Evolutionary conservation across 2,888 invertebrate species (phyloP).

Genomic region (Leucoma salicis): DNA sequence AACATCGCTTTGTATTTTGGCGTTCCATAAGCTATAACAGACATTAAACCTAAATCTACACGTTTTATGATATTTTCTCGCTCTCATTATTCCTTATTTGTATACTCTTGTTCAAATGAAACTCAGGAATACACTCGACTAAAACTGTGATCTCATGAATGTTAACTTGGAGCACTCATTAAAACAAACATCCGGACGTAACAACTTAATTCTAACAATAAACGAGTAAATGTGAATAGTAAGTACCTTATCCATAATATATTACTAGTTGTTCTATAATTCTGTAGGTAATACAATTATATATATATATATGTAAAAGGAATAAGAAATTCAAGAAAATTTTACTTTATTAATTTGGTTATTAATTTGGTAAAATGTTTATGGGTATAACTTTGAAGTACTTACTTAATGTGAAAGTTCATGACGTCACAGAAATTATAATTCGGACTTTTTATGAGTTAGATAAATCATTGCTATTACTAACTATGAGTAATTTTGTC

Average conservation of each 20-base stretch:
- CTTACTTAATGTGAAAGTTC: constrained; percentile 10
- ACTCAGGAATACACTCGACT: constrained; percentile 11
- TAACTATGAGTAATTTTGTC: not conserved
- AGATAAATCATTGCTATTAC: constrained; percentile 7
- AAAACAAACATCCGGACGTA: constrained; percentile 14
- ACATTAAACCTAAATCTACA: not conserved
- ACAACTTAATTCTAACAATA: constrained; percentile 13
- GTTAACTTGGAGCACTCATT: constrained; percentile 18
- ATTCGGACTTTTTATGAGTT: constrained; percentile 1
- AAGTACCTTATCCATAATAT: constrained; percentile 11
- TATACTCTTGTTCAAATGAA: constrained; percentile 3
- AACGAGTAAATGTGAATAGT: constrained; percentile 5
- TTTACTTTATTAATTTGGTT: not conserved
- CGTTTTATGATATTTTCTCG: not conserved
- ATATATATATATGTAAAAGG: not conserved
- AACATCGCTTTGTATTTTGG: constrained; percentile 7
- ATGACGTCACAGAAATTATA: constrained; percentile 18
- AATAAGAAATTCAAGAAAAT: not conserved
- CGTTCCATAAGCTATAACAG: no score
- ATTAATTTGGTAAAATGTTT: not conserved
- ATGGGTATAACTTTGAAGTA: not conserved
- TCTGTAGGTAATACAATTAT: not conserved
- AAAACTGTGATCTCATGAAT: constrained; percentile 7
- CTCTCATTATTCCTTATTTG: constrained; percentile 1
- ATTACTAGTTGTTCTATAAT: constrained; percentile 1